phyloP scores from a whole-genome alignment of 2,888 invertebrate genomes.

The Oligia strigilis region DNA sequence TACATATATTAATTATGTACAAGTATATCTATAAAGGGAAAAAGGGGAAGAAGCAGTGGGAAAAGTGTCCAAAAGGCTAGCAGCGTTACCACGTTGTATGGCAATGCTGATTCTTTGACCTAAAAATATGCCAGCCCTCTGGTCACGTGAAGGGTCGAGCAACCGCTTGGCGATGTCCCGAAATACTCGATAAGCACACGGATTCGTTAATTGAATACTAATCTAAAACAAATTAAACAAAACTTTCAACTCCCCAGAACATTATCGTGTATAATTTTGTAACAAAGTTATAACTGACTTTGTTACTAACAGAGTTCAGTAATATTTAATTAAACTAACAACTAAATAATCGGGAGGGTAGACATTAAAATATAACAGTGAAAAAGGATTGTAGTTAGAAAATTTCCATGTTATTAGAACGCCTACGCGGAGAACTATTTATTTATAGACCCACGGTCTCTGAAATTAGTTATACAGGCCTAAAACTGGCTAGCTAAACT shows the following conservation, averaged over 20 bases:
- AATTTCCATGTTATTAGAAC: conserved; percentile 1
- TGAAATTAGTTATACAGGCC: neutral
- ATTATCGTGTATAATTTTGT: conserved; percentile 24
- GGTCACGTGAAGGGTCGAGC: neutral
- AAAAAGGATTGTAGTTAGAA: conserved; percentile 9
- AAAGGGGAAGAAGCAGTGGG: too few relatives aligned
- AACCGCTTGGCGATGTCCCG: neutral
- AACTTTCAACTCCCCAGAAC: neutral
- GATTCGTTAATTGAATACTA: neutral
- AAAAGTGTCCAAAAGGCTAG: too few relatives aligned
- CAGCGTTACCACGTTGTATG: too few relatives aligned
- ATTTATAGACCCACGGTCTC: neutral
- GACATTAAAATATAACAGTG: conserved; percentile 31
- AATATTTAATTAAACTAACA: conserved; percentile 40
- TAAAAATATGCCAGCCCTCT: too few relatives aligned
- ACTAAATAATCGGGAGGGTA: conserved; percentile 32
- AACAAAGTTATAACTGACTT: conserved; percentile 31
- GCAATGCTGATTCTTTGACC: too few relatives aligned
- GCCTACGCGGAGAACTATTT: neutral
- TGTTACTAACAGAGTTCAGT: conserved; percentile 6
- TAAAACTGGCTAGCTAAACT: too few relatives aligned
- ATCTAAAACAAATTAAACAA: conserved; percentile 11
- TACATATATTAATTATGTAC: too few relatives aligned
- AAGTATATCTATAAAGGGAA: too few relatives aligned
- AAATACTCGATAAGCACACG: neutral